Evolutionary conservation across 2,888 invertebrate genomes (phyloP).

Genomic region (Coecobrya sp.): DNA sequence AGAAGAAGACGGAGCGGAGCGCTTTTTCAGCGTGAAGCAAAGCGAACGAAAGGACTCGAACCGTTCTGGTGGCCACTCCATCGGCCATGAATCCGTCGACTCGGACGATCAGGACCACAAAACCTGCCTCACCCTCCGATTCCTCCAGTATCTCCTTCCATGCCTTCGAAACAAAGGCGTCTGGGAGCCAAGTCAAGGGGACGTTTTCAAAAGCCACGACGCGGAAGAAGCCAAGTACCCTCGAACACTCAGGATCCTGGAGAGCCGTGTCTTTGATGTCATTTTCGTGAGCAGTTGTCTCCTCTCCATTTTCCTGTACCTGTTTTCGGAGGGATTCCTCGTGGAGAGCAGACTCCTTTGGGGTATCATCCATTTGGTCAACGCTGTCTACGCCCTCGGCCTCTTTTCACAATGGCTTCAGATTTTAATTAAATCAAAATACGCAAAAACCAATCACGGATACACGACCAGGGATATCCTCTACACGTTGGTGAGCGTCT

Average conservation of each 20-base stretch:
- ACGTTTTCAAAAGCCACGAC: slow-evolving; percentile 81
- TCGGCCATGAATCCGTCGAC: background rate
- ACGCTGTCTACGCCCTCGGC: slow-evolving; percentile 83
- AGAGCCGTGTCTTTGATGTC: slow-evolving; percentile 79
- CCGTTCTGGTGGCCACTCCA: background rate
- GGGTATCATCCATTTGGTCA: slow-evolving; percentile 84
- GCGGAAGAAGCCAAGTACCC: slow-evolving; percentile 84
- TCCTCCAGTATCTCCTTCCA: slow-evolving; percentile 74
- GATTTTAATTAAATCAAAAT: slow-evolving; percentile 84
- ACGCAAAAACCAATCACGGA: slow-evolving; percentile 83
- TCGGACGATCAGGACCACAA: slow-evolving; percentile 57
- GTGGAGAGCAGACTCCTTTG: slow-evolving; percentile 80
- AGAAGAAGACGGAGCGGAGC: slow-evolving; percentile 49
- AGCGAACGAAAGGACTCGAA: slow-evolving; percentile 28
- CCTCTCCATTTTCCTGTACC: slow-evolving; percentile 83
- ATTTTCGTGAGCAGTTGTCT: slow-evolving; percentile 82
- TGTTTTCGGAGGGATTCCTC: slow-evolving; percentile 85
- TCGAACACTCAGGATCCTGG: slow-evolving; percentile 75
- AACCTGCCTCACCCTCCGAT: slow-evolving; percentile 73
- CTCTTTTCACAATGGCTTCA: slow-evolving; percentile 84
- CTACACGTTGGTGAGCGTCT: slow-evolving; percentile 82
- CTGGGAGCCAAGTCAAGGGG: slow-evolving; percentile 83
- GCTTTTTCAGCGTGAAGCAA: slow-evolving; percentile 68
- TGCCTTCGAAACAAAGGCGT: slow-evolving; percentile 75
- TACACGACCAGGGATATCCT: slow-evolving; percentile 83